Evolutionary conservation across 2,888 invertebrate genomes (phyloP).

Genomic region (Cryptosula pallasiana): DNA sequence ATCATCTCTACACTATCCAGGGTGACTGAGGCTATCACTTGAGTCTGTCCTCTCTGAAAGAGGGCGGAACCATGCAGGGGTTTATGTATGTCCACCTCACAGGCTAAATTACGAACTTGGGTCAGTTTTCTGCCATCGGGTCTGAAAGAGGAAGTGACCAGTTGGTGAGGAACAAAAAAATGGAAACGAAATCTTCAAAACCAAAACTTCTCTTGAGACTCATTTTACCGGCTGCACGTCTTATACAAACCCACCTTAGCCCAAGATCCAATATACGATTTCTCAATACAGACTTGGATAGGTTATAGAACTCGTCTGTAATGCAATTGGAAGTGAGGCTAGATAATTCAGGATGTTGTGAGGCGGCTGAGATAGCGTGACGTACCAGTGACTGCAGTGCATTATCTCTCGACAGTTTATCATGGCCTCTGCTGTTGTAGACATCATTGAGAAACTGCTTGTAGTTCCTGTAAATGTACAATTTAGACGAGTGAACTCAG

Average conservation of each 20-base stretch:
- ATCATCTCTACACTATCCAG: slow-evolving; percentile 90
- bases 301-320: slow-evolving; percentile 64
- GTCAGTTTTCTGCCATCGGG: slow-evolving; percentile 73
- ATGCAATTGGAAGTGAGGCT: slow-evolving; percentile 42
- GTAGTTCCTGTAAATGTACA: slow-evolving; percentile 7
- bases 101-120: slow-evolving; percentile 77
- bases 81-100: slow-evolving; percentile 77
- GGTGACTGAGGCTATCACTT: slow-evolving; percentile 85
- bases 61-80: slow-evolving; percentile 92
- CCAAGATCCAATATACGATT: slow-evolving; percentile 72
- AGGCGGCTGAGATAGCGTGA: background rate
- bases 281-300: slow-evolving; percentile 67
- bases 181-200: too few species aligned
- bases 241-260: slow-evolving; percentile 58
- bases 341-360: background rate
- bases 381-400: background rate
- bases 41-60: slow-evolving; percentile 96
- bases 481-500: too few species aligned
- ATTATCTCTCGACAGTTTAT: slow-evolving; percentile 18
- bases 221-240: too few species aligned
- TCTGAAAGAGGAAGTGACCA: too few species aligned
- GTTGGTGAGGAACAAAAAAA: too few species aligned
- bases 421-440: background rate
- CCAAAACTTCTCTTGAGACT: too few species aligned
- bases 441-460: background rate